Percentiles rank a stretch among this genome's conserved stretches.
phyloP scores from a whole-genome alignment of 2,888 invertebrate species.

The Agelastica alni region DNA sequence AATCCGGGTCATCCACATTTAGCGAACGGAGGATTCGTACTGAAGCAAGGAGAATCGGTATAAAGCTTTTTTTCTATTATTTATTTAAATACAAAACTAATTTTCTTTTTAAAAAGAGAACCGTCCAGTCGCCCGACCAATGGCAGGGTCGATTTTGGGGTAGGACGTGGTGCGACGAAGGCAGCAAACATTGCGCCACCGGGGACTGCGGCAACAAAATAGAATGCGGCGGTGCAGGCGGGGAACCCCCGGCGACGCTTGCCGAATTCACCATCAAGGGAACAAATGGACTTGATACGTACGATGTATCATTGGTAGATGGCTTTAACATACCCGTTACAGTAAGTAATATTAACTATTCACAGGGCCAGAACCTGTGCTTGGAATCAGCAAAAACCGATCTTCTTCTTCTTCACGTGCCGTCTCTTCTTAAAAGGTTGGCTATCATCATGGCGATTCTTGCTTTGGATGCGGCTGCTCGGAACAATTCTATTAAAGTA shows the following conservation, averaged over 20 bases:
- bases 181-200: conserved; percentile 49
- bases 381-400: too few relatives aligned
- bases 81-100: background rate
- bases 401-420: too few relatives aligned
- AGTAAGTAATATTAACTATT: too few relatives aligned
- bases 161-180: conserved; percentile 53
- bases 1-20: conserved; percentile 41
- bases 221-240: conserved; percentile 57
- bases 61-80: conserved; percentile 15
- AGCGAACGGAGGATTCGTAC: conserved; percentile 45
- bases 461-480: too few relatives aligned
- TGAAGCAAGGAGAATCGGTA: conserved; percentile 42
- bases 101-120: conserved; percentile 26
- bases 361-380: too few relatives aligned
- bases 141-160: conserved; percentile 58
- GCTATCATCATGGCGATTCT: too few relatives aligned
- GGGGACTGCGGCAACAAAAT: conserved; percentile 55
- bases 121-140: conserved; percentile 41
- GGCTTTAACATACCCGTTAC: conserved; percentile 56
- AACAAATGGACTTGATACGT: conserved; percentile 54
- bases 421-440: too few relatives aligned
- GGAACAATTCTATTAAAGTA: too few relatives aligned
- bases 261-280: conserved; percentile 56
- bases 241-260: conserved; percentile 54
- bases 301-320: conserved; percentile 60